These are phyloP conservation scores for Nemopilema nomurai DNA, from an alignment of 30 jellyfish, hydroid and myxozoan species.

Conservation along the genomic window DNA sequence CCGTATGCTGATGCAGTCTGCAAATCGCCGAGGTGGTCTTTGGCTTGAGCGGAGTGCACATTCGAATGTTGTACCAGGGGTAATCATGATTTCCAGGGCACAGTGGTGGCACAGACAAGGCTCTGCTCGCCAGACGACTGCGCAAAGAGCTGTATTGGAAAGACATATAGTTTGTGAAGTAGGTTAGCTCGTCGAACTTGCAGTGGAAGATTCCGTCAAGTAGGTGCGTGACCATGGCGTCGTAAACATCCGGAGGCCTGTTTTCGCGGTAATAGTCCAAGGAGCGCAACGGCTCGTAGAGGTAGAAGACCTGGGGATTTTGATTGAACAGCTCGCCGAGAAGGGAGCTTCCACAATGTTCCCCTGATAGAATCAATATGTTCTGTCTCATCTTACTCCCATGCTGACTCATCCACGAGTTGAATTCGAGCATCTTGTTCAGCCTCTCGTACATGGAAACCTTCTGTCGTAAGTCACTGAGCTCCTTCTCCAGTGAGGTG, in stretches of 20 bases:
- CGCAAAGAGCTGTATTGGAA: constrained; percentile 97
- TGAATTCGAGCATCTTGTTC: constrained; percentile 91
- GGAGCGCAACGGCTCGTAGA: constrained; percentile 93
- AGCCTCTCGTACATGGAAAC: constrained; percentile 98
- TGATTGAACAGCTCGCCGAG: constrained; percentile 97
- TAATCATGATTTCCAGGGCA: constrained; percentile 95
- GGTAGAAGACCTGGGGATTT: constrained; percentile 96
- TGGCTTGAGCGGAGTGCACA: constrained; percentile 99
- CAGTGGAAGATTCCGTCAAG: constrained; percentile 98
- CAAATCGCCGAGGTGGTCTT: constrained; percentile 99
- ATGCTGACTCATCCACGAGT: constrained; percentile 99
- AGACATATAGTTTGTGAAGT: constrained; percentile 90
- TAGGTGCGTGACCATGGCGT: constrained; percentile 97
- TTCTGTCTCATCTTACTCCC: constrained; percentile 98
- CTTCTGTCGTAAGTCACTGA: constrained; percentile 92
- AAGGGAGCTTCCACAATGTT: constrained; percentile 97
- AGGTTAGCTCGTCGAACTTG: constrained; percentile 95
- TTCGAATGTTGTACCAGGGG: constrained; percentile 93
- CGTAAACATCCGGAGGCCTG: constrained; percentile 98
- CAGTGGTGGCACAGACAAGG: constrained; percentile 97
- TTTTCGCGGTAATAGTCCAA: constrained; percentile 93
- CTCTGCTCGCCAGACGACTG: constrained; percentile 99
- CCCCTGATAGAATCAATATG: constrained; percentile 91
- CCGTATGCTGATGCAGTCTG: constrained; percentile 98
- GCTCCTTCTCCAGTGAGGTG: constrained; percentile 70